Evolutionary conservation across 2,888 invertebrate genomes (phyloP), one percentile per base, ranked within the genome.

Genomic region (Didymodactylos carnosus): DNA sequence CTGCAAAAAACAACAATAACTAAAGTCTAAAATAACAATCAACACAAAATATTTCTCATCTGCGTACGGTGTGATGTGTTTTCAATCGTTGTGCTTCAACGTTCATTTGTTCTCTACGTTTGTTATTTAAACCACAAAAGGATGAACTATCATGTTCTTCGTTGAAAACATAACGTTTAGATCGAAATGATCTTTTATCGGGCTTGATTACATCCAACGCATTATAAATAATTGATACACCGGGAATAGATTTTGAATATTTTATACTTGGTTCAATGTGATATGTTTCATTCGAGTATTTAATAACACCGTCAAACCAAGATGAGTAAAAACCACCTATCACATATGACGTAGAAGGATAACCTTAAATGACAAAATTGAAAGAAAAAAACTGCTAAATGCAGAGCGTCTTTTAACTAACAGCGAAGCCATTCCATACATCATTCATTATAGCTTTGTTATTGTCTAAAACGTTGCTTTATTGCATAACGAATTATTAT

Each of bases 191-290:
- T 25, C 39, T 39, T n/a, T 27, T 69, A 10, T 27, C 29, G 14
- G 51, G 25, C 51, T 27, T 51, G 46, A 69, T 35, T 16, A 73
- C 53, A 62, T 73, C 73, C 16, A 27, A 39, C 14, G 70, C 73
- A 25, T 71, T 70, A 39, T 73, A 73, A 16, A 73, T 71, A 71
- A 73, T 73, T 13, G 73, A 73, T 29, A 51, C 70, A 16, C 51
- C 51, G 0, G 40, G 11, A 19, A 39, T 11, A 16, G 14, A 40
- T 5, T 27, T 40, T 7, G 11, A 4, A 53, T 73, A 73, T 25
- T 39, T 39, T 10, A 39, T 35, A n/a, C 51, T 51, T 70, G 73
- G 71, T 43, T 73, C 73, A 27, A 73, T 73, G 43, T 51, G 70
- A 49, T 35, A 73, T 11, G 35, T 73, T 29, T 29, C 39, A 13